Evolutionary conservation across 1,140 invertebrate species (phyloP).

Genomic region (Leptoteleia sp.): DNA sequence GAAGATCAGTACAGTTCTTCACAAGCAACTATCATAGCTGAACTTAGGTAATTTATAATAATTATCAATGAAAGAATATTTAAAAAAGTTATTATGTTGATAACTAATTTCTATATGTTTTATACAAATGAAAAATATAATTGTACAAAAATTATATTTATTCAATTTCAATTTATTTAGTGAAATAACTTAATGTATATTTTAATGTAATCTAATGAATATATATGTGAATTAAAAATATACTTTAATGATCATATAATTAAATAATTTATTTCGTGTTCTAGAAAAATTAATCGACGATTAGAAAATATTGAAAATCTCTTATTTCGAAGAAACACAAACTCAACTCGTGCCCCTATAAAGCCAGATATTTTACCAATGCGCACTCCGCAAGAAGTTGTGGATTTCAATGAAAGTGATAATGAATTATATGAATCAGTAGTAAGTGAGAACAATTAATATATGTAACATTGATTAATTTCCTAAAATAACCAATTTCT

Average conservation of each 20-base stretch:
- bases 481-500: too few species aligned
- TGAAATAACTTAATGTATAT: too few species aligned
- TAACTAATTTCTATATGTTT: too few species aligned
- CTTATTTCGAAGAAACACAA: slow-evolving; percentile 48
- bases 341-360: slow-evolving; percentile 37
- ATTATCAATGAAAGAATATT: too few species aligned
- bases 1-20: slow-evolving; percentile 52
- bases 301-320: slow-evolving; percentile 64
- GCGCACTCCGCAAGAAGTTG: slow-evolving; percentile 57
- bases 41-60: slow-evolving; percentile 50
- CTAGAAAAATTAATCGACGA: slow-evolving; percentile 66
- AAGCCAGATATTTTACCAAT: slow-evolving; percentile 63
- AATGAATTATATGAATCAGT: slow-evolving; percentile 63
- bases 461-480: too few species aligned
- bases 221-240: too few species aligned
- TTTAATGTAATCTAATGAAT: too few species aligned
- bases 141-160: too few species aligned
- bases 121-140: too few species aligned
- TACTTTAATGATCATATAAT: too few species aligned
- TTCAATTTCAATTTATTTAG: too few species aligned
- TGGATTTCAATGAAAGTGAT: slow-evolving; percentile 61
- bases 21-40: slow-evolving; percentile 57
- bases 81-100: too few species aligned
- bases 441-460: slow-evolving; percentile 45
- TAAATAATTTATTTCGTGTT: slow-evolving; percentile 1